Conservation (phyloP, 1,140 invertebrate species). For the Telenomus remus region DNA sequence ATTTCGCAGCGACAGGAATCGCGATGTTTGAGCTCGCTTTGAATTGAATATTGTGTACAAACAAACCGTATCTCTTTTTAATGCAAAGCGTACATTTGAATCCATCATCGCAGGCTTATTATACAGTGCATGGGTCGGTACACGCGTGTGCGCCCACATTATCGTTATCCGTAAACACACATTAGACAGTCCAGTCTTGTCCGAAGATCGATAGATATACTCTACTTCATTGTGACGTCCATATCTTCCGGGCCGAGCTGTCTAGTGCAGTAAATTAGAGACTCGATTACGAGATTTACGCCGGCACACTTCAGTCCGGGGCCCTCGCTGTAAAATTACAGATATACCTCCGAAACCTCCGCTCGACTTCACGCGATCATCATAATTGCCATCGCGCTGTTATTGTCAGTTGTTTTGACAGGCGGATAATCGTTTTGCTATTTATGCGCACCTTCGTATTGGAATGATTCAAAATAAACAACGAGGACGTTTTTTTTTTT, state of each 20-base stretch:
- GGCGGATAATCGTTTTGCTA: too few relatives aligned
- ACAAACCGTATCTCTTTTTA: too few relatives aligned
- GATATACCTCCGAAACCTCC: conserved; percentile 9
- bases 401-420: too few relatives aligned
- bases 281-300: conserved; percentile 55
- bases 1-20: too few relatives aligned
- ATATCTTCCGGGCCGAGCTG: conserved; percentile 52
- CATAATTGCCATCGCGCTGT: too few relatives aligned
- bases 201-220: conserved; percentile 55
- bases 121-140: conserved; percentile 44
- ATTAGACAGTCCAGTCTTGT: conserved; percentile 44
- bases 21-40: too few relatives aligned
- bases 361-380: too few relatives aligned
- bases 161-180: conserved; percentile 54
- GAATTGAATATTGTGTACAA: too few relatives aligned
- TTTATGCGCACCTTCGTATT: too few relatives aligned
- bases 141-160: conserved; percentile 45
- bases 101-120: conserved; percentile 16
- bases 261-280: conserved; percentile 50
- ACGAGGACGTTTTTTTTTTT: too few relatives aligned
- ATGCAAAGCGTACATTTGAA: conserved; percentile 38
- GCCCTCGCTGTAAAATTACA: conserved; percentile 35
- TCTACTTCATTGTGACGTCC: conserved; percentile 47
- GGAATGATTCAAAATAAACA: too few relatives aligned
- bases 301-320: conserved; percentile 2